Conservation (phyloP, 2,888 invertebrate species). For the Tetropium fuscum region DNA sequence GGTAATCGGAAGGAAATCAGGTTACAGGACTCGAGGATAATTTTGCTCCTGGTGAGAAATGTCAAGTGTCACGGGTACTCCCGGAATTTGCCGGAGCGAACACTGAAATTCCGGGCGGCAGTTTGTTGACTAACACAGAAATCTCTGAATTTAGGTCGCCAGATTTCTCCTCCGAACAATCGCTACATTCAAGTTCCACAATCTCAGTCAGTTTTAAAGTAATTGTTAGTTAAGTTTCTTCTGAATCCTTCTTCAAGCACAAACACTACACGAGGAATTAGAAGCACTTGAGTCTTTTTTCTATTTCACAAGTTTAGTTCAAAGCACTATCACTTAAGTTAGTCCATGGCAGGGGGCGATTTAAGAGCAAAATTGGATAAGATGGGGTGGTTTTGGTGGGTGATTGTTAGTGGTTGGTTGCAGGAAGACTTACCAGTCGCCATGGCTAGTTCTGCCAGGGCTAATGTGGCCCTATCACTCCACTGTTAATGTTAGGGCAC, state of each 20-base stretch:
- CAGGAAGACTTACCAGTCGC: slow-evolving; percentile 55
- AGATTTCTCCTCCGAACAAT: slow-evolving; percentile 44
- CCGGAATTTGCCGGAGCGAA: slow-evolving; percentile 20
- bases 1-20: slow-evolving; percentile 18
- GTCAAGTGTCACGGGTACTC: slow-evolving; percentile 20
- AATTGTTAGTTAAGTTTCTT: slow-evolving; percentile 22
- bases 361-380: slow-evolving; percentile 14
- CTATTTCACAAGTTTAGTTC: slow-evolving; percentile 28
- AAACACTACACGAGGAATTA: slow-evolving; percentile 28
- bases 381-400: slow-evolving; percentile 20
- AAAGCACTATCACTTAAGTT: slow-evolving; percentile 36
- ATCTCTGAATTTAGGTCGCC: slow-evolving; percentile 43
- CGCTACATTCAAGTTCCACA: slow-evolving; percentile 5
- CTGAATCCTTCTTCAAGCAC: slow-evolving; percentile 9
- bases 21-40: slow-evolving; percentile 12
- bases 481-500: slow-evolving; percentile 53
- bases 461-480: slow-evolving; percentile 55
- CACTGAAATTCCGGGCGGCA: slow-evolving; percentile 34
- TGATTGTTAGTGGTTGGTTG: slow-evolving; percentile 29
- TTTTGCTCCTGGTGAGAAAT: slow-evolving; percentile 29
- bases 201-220: slow-evolving; percentile 3
- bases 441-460: slow-evolving; percentile 58
- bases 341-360: slow-evolving; percentile 17
- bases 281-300: slow-evolving; percentile 24
- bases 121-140: slow-evolving; percentile 31